Evolutionary conservation across 2,888 invertebrate species (phyloP).

Genomic region (Macrophya alboannulata): DNA sequence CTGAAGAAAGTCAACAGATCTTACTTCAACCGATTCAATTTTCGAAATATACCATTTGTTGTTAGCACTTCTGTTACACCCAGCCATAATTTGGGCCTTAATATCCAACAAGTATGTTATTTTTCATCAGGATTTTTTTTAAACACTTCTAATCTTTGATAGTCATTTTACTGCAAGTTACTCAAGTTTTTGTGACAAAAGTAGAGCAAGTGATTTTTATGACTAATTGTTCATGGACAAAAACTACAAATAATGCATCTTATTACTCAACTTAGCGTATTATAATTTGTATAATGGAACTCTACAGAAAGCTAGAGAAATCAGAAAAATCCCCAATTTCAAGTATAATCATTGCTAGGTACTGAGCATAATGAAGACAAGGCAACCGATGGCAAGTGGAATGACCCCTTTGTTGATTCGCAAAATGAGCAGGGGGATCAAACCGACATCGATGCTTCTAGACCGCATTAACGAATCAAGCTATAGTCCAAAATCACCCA

Average conservation of each 20-base stretch:
- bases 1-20: conserved; percentile 84
- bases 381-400: conserved; percentile 67
- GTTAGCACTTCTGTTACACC: conserved; percentile 84
- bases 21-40: conserved; percentile 80
- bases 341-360: conserved; percentile 65
- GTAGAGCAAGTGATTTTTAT: no score
- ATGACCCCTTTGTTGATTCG: conserved; percentile 71
- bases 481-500: conserved; percentile 38
- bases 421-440: conserved; percentile 72
- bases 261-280: neutral
- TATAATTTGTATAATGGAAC: conserved; percentile 2
- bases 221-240: no score
- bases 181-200: no score
- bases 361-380: conserved; percentile 75
- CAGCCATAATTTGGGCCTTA: conserved; percentile 85
- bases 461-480: conserved; percentile 62
- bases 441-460: conserved; percentile 69
- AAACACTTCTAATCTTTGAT: no score
- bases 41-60: conserved; percentile 84
- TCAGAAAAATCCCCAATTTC: neutral
- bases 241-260: neutral
- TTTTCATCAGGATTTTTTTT: conserved; percentile 26
- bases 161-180: no score
- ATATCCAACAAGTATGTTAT: conserved; percentile 83
- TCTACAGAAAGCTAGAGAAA: neutral